Base-by-base conservation (phyloP, 2,113 vertebrate species). In the Odontophorus gujanensis region DNA sequence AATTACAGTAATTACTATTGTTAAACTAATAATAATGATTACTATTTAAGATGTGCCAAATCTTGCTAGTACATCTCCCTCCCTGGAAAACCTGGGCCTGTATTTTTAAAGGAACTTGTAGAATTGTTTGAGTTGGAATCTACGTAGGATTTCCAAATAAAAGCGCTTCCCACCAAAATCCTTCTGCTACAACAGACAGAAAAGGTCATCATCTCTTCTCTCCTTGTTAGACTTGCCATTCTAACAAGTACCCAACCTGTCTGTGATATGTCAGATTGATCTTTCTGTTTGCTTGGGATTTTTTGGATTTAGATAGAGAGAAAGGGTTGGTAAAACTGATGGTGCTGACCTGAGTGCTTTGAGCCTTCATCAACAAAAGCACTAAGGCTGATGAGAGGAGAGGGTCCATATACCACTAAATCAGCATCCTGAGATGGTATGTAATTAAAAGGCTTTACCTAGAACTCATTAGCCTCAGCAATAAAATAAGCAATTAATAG, bases 1-100 rank as follows among this genome's bases (percentile, higher is more conserved):
- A 91, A 95, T 96, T 95, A 91, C 67, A 85, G 87, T 91, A 87
- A 90, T 96, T 91, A 94, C 93, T 91, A 50, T 94, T 83, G 88
- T 95, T 92, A 86, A 13, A 2, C 67, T 94, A 94, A 61, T 94
- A 91, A 80, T 96, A 85, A 91, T 96, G 13, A 96, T 95, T 79
- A 85, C 95, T 87, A 89, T 93, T 94, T 85, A 90, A 87, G 87
- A 80, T 7, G 82, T 65, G 89, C 72, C 79, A 92, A 73, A 87
- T 87, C 68, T 90, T 91, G 74, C 82, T 38, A 61, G 83, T 57
- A 51, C 51, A 32, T 68, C 57, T 92, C 57, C 43, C 89, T 87
- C 65, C 34, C 53, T 94, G 89, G 68, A 87, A 95, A 94, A 83
- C 79, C 82, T 68, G 30, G 55, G 72, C 22, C 62, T 89, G 11